These are phyloP conservation scores for Carcharodon carcharias DNA, from an alignment of 2,797 vertebrate genomes.

Conservation along the genomic window DNA sequence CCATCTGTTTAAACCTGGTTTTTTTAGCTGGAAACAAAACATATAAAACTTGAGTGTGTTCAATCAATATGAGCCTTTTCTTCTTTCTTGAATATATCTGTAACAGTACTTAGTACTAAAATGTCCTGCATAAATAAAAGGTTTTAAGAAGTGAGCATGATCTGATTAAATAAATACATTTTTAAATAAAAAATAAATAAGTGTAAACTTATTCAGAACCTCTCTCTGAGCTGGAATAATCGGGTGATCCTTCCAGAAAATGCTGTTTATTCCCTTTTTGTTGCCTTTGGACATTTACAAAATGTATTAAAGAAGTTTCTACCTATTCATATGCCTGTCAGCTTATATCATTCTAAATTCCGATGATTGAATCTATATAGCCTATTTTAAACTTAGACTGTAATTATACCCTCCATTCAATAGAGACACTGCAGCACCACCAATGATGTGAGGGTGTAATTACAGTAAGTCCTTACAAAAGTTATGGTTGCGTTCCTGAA, in stretches of 20 bases:
- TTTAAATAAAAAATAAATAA: not conserved
- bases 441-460: not conserved
- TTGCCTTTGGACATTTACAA: not conserved
- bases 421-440: not conserved
- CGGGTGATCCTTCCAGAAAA: not conserved
- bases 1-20: not conserved
- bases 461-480: not conserved
- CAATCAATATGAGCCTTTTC: not conserved
- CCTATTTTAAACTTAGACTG: not conserved
- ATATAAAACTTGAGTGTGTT: not conserved
- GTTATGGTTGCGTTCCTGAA: no score
- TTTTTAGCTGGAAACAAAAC: not conserved
- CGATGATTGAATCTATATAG: not conserved
- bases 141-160: not conserved
- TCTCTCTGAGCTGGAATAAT: not conserved
- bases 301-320: not conserved
- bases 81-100: not conserved
- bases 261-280: not conserved
- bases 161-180: not conserved
- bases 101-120: not conserved
- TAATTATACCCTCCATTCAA: not conserved
- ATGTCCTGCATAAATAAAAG: not conserved
- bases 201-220: constrained; percentile 8
- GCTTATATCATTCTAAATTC: not conserved
- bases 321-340: not conserved